A percentile compares a stretch with the other conserved stretches of the same genome.
These are phyloP conservation scores for Eufriesea mexicana DNA, from an alignment of 1,140 invertebrate genomes.

Conservation along the genomic window DNA sequence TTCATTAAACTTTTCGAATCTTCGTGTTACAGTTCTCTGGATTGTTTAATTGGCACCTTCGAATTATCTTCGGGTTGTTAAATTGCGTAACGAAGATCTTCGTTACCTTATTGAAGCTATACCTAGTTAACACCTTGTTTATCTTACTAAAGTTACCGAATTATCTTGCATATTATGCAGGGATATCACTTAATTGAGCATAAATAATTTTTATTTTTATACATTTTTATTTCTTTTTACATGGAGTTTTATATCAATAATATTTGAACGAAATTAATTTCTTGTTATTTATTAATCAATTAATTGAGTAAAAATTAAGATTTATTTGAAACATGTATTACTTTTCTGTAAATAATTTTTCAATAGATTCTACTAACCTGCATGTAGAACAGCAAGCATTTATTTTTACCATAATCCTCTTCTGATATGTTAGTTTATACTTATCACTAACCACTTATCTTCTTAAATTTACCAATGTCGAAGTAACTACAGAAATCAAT, in stretches of 20 bases:
- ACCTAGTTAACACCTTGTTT: neutral
- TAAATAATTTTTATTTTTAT: too few species aligned
- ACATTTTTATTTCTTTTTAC: too few species aligned
- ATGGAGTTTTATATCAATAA: too few species aligned
- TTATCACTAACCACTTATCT: neutral
- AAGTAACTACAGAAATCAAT: neutral
- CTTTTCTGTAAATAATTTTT: neutral
- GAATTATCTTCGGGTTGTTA: constrained; percentile 14
- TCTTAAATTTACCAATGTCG: neutral
- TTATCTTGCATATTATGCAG: too few species aligned
- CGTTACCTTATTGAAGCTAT: neutral
- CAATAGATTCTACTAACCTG: neutral
- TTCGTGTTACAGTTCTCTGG: constrained; percentile 4
- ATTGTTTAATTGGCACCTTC: constrained; percentile 1
- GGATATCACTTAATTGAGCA: too few species aligned
- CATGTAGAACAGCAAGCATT: neutral
- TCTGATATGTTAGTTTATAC: neutral
- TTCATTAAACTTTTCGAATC: neutral
- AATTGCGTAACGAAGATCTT: neutral
- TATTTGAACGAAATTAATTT: too few species aligned
- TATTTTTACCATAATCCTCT: neutral
- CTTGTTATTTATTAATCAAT: neutral
- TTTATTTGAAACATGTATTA: neutral
- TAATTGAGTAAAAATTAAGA: neutral
- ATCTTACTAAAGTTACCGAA: neutral